Evolutionary conservation across 2,113 vertebrate species (phyloP).

Genomic region (Xenus cinereus): DNA sequence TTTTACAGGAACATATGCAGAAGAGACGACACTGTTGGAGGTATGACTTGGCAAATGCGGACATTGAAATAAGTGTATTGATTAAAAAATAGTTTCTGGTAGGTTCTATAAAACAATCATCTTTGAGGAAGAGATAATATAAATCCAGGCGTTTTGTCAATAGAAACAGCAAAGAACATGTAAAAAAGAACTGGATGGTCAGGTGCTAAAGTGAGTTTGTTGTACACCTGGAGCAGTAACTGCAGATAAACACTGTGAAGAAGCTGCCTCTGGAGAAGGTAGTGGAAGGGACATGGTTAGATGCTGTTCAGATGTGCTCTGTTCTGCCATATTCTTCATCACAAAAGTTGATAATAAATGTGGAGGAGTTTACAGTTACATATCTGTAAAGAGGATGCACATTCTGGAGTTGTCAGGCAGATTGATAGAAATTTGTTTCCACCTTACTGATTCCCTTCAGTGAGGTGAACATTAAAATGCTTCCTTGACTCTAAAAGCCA

Average conservation of each 20-base stretch:
- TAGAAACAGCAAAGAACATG: not conserved
- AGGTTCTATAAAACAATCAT: not conserved
- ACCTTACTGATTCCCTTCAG: not conserved
- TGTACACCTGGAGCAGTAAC: not conserved
- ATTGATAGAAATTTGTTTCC: not conserved
- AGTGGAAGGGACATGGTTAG: not conserved
- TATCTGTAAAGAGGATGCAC: not conserved
- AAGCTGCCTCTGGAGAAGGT: not conserved
- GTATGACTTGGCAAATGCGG: slow-evolving; percentile 43
- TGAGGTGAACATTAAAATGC: not conserved
- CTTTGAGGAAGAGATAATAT: not conserved
- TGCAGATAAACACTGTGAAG: not conserved
- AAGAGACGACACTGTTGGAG: slow-evolving; percentile 78
- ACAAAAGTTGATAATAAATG: not conserved
- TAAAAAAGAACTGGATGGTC: not conserved
- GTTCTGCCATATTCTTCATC: not conserved
- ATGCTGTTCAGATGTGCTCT: not conserved
- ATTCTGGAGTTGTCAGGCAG: not conserved
- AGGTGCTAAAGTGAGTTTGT: not conserved
- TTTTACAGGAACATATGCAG: slow-evolving; percentile 66
- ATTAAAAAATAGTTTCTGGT: not conserved
- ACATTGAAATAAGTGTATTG: not conserved
- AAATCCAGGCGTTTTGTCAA: not conserved
- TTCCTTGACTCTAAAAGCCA: not conserved
- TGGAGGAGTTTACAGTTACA: not conserved